Evolutionary conservation across 2,888 invertebrate genomes (phyloP), one percentile per base, ranked within the genome.

Genomic region (Orthosia cruda): DNA sequence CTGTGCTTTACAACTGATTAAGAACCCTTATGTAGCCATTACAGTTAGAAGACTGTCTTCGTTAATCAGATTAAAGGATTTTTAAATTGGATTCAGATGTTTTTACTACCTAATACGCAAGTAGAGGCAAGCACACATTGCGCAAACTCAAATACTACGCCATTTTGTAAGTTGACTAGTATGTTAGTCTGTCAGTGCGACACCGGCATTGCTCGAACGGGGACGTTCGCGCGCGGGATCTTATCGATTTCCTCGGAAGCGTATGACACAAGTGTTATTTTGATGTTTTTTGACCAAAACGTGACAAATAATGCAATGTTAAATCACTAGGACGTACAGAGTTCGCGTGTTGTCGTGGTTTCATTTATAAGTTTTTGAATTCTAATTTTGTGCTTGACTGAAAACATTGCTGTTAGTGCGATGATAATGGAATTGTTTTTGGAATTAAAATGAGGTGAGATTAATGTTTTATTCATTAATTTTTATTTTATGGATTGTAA

Each of bases 261-360:
- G 76, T 74, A 80, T 81, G 74, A 85, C 85, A 87, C 72, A 86
- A n/a, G 91, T 94, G 93, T 94, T 94, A 93, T 93, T 94, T 92
- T 93, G 88, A 90, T 93, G 93, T 94, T 95, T 94, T 87, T 77
- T 83, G 55, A 84, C 73, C 80, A 93, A 94, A 94, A 92, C 93
- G 91, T 92, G 86, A 91, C 87, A 88, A 92, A 93, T 92, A 93
- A 91, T 91, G 87, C 91, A 80, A 70, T 80, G 80, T 88, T 83
- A 76, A 80, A 81, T 75, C 72, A 77, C 75, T 87, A 84, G 45
- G 65, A 70, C 62, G 74, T 71, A 45, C 26, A 32, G 9, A 72
- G 88, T 92, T 93, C 88, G 80, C 77, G 89, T 92, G 91, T 93
- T 91, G 69, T 76, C 89, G 93, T 91, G 91, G 89, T 92, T 93